Evolutionary conservation across 2,888 invertebrate species (phyloP).

Genomic region (Tolmerus cingulatus): DNA sequence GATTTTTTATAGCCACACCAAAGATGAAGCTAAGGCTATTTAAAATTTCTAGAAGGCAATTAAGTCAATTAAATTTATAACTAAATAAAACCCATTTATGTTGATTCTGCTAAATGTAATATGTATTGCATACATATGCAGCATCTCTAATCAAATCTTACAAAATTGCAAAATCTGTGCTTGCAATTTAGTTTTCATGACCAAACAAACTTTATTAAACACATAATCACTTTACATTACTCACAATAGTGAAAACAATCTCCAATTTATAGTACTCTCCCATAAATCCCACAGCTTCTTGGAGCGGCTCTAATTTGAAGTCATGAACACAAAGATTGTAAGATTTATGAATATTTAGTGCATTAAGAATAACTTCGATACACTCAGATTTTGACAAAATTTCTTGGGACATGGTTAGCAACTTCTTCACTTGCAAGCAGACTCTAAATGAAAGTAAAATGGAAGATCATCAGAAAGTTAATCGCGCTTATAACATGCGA

Average conservation of each 20-base stretch:
- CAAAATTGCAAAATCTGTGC: no score
- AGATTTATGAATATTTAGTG: slow-evolving; percentile 48
- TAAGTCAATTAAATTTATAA: no score
- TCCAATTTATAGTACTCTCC: slow-evolving; percentile 58
- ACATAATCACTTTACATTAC: not conserved
- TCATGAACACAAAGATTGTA: slow-evolving; percentile 48
- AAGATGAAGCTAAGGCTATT: no score
- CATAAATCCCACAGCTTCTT: slow-evolving; percentile 57
- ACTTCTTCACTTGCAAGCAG: not conserved
- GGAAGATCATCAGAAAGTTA: not conserved
- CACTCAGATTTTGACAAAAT: slow-evolving; percentile 52
- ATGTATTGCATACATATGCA: no score
- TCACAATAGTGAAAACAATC: slow-evolving; percentile 46
- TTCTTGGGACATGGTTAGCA: not conserved
- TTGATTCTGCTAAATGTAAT: no score
- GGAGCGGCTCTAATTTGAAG: slow-evolving; percentile 51
- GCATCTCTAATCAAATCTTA: no score
- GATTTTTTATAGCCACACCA: no score
- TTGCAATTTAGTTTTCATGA: no score
- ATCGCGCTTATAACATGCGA: not conserved
- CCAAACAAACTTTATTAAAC: no score
- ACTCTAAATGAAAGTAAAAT: not conserved
- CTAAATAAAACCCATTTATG: no score
- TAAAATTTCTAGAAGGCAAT: no score
- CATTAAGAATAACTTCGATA: slow-evolving; percentile 52